Conservation (phyloP, 2,888 invertebrate species). For the Aphodius sticticus region DNA sequence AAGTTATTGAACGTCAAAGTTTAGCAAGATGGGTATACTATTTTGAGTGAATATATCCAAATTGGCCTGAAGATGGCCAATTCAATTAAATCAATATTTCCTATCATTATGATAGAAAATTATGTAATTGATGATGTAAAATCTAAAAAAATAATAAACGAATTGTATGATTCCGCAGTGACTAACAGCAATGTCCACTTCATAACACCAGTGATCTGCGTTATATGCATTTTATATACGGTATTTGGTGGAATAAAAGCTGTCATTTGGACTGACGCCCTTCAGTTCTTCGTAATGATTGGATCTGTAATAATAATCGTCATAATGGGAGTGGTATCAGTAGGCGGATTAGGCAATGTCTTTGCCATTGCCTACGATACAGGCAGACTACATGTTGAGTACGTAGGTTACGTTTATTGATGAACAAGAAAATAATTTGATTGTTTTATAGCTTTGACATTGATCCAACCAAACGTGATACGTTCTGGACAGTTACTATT, state of each 20-base stretch:
- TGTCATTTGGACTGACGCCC: conserved; percentile 70
- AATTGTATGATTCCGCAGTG: conserved; percentile 52
- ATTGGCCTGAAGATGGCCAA: no score
- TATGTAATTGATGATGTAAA: no score
- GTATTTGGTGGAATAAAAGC: conserved; percentile 75
- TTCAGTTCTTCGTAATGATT: conserved; percentile 68
- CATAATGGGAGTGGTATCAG: conserved; percentile 64
- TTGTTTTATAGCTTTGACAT: conserved; percentile 63
- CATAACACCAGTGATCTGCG: conserved; percentile 72
- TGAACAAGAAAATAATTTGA: no score
- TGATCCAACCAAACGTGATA: conserved; percentile 66
- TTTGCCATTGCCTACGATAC: conserved; percentile 66
- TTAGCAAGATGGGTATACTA: no score
- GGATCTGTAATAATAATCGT: conserved; percentile 65
- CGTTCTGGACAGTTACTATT: conserved; percentile 68
- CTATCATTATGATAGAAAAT: no score
- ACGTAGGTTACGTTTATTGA: not conserved
- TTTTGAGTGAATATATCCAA: no score
- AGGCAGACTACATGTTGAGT: conserved; percentile 63
- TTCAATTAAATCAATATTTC: no score
- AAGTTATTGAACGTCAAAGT: no score
- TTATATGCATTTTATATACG: conserved; percentile 79
- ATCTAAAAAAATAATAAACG: no score
- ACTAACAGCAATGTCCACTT: conserved; percentile 68
- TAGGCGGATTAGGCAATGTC: conserved; percentile 66